Base-by-base conservation (phyloP, 2,797 vertebrate species). In the Phoeniculus purpureus region DNA sequence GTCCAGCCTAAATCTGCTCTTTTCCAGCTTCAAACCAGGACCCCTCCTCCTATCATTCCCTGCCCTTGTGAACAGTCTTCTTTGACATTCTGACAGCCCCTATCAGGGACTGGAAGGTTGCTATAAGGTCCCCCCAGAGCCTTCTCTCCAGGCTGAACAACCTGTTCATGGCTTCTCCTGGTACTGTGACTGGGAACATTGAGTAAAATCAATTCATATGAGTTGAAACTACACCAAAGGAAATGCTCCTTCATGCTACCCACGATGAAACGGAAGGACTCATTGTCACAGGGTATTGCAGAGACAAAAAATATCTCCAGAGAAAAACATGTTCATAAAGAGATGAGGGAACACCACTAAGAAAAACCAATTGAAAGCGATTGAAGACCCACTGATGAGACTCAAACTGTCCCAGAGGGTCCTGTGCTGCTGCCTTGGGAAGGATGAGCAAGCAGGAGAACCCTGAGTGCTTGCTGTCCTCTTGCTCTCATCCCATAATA, bases 211-310 rank as follows among this genome's bases (percentile, higher is more conserved):
- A 78, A 66, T 62, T 85, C 15, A 0, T 73, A 21, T 0, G 31
- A 66, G 62, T 6, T 79, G 71, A 18, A 29, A 72, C 34, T 29
- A 50, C 0, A 0, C 66, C 6, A 25, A 27, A 56, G 58, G 47
- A 74, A 80, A 91, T 2, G 14, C 7, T 51, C 34, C 29, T 20
- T 26, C 16, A 4, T 8, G 4, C 8, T 3, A 10, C 23, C 5
- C 0, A 1, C 12, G 9, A 25, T 5, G 48, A 40, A 66, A 50
- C 1, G 3, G 31, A 0, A 0, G 50, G 66, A 55, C 34, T 81
- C 15, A 0, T 7, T 50, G 66, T 20, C 7, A 0, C 52, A 70
- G 32, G 67, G 1, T 23, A 59, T 51, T 2, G 0, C 0, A 2
- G 52, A 73, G 34, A 56, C 3, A 7, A 74, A 70, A 81, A 40